Base-by-base conservation (phyloP, 2,888 invertebrate genomes). In the Sinelater perroti region DNA sequence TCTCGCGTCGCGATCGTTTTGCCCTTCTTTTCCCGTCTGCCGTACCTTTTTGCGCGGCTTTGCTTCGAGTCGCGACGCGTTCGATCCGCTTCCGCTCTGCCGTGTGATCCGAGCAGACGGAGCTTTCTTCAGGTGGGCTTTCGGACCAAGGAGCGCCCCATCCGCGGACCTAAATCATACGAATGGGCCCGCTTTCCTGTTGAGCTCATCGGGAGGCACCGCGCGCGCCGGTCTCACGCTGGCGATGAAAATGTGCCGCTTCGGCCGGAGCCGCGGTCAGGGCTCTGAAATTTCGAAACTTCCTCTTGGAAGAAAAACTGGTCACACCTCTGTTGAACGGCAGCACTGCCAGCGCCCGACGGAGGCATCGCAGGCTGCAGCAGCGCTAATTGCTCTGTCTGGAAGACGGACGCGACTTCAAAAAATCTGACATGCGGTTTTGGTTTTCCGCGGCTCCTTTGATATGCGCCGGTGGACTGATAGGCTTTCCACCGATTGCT, bases 391-490 rank as follows among this genome's bases (percentile, higher is more conserved):
- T 30, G 55, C 52, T 17, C 13, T 35, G 42, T 52, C 52, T 33
- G 52, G 16, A 35, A 21, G 33, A 31, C 17, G 44, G 30, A 18
- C 44, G 8, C 33, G 33, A 52, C 40, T 30, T 30, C 16, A 50
- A 36, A 53, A 54, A 55, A 55, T 42, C 26, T 28, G 55, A 55
- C 55, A 45, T 47, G 55, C 17, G 30, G 46, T 46, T 47, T 47
- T 47, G 20, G 46, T 55, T 55, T 53, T 38, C 40, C 30, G 46
- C 55, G 55, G 55, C 30, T 17, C 18, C 55, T 55, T 55, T 55
- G 53, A 53, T 38, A 47, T 24, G 26, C 13, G 31, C 20, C 36
- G 36, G 45, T 45, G 28, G 36, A 28, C 35, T 21, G 8, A 14
- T 40, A 40, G 40, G 24, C 21, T 18, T 35, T 40, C 40, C 16